Evolutionary conservation across 2,888 invertebrate species (phyloP).

Genomic region (Drosophila anomalipes): DNA sequence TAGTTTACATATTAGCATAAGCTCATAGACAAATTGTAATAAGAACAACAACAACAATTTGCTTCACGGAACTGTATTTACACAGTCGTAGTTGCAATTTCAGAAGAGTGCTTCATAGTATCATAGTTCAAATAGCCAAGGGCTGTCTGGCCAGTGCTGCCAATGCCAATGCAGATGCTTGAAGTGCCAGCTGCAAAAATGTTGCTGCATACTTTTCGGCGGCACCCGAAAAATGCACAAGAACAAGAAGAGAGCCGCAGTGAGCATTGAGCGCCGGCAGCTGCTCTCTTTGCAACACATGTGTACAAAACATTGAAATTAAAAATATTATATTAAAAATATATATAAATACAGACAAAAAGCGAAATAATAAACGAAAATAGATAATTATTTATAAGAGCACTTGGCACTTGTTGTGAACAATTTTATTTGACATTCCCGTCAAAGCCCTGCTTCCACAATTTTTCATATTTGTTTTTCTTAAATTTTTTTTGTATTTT

Average conservation of each 20-base stretch:
- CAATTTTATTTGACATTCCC: constrained; percentile 69
- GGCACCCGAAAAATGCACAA: constrained; percentile 23
- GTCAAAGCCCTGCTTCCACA: constrained; percentile 13
- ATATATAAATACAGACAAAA: background rate
- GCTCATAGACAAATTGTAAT: too few relatives aligned
- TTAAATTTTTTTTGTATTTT: background rate
- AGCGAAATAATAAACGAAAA: constrained; percentile 38
- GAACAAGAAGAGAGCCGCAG: constrained; percentile 13
- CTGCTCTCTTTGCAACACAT: constrained; percentile 17
- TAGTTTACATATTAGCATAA: too few relatives aligned
- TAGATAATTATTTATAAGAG: constrained; percentile 56
- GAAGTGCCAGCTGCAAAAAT: constrained; percentile 14
- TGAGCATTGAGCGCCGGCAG: constrained; percentile 13
- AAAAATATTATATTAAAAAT: constrained; percentile 5
- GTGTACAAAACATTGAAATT: constrained; percentile 20
- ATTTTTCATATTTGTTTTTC: background rate
- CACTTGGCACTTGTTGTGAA: constrained; percentile 61
- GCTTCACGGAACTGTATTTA: constrained; percentile 3
- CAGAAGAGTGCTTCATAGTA: background rate
- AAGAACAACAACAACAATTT: background rate
- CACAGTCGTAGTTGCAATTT: background rate
- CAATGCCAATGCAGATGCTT: constrained; percentile 22
- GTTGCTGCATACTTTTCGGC: constrained; percentile 56
- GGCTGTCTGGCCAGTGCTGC: constrained; percentile 43
- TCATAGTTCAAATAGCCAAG: constrained; percentile 4